These are phyloP conservation scores for Columba livia DNA, from an alignment of 2,113 vertebrate genomes.

Conservation along the genomic window DNA sequence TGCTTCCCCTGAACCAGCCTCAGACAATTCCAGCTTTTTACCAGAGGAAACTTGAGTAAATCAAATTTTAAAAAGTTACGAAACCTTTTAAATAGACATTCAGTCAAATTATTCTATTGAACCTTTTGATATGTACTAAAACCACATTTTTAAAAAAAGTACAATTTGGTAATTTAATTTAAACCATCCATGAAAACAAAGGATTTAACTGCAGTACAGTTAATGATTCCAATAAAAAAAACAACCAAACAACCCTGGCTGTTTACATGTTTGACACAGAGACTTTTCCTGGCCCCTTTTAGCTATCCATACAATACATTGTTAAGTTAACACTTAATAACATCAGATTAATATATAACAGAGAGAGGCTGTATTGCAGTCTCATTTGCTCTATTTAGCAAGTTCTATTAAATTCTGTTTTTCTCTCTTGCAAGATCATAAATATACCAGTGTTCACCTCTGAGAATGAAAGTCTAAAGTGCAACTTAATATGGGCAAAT, in stretches of 20 bases:
- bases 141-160: neutral
- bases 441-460: constrained; percentile 34
- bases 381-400: constrained; percentile 67
- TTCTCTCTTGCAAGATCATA: constrained; percentile 41
- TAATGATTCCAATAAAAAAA: constrained; percentile 69
- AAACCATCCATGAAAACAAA: constrained; percentile 17
- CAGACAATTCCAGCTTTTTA: neutral
- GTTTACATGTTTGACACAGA: constrained; percentile 53
- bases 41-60: neutral
- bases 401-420: constrained; percentile 64
- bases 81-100: neutral
- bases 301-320: constrained; percentile 55
- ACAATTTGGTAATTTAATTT: constrained; percentile 7
- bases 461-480: constrained; percentile 28
- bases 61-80: fast-evolving
- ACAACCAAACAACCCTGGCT: neutral
- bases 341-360: constrained; percentile 80
- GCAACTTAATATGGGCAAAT: neutral
- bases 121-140: neutral
- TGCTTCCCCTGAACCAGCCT: neutral
- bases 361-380: constrained; percentile 11
- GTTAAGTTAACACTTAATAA: constrained; percentile 80
- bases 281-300: constrained; percentile 31
- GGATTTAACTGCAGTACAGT: constrained; percentile 40
- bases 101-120: neutral